Conservation (phyloP, 1,140 invertebrate species). For the Papilio xuthus region DNA sequence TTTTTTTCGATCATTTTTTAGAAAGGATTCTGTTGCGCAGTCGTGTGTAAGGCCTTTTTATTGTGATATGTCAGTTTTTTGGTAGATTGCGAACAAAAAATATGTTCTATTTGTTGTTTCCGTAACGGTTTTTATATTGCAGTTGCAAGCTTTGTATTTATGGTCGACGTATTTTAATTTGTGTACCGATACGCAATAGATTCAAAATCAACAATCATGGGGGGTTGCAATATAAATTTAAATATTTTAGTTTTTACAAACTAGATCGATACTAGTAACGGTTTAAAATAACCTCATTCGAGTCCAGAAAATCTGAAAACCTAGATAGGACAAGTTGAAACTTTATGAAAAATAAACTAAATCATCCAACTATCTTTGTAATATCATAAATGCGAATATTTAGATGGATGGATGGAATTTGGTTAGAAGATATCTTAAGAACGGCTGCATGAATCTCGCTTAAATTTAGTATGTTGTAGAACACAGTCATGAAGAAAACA, state of each 20-base stretch:
- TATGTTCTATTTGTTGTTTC: slow-evolving; percentile 11
- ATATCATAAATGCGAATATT: no score
- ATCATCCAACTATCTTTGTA: no score
- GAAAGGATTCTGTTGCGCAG: slow-evolving; percentile 23
- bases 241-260: background rate
- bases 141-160: background rate
- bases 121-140: slow-evolving; percentile 20
- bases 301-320: no score
- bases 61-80: slow-evolving; percentile 24
- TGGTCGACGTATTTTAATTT: background rate
- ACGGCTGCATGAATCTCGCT: no score
- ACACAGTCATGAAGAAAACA: no score
- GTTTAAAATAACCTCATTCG: no score
- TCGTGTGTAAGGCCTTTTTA: slow-evolving; percentile 14
- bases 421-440: no score
- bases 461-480: no score
- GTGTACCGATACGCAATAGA: background rate
- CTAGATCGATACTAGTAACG: background rate
- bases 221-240: background rate
- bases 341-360: background rate
- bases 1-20: slow-evolving; percentile 2
- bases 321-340: background rate
- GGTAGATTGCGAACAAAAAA: background rate
- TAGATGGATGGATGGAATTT: no score
- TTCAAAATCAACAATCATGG: background rate